Conservation (phyloP, 2,888 invertebrate species). For the Ramazzottius varieornatus region DNA sequence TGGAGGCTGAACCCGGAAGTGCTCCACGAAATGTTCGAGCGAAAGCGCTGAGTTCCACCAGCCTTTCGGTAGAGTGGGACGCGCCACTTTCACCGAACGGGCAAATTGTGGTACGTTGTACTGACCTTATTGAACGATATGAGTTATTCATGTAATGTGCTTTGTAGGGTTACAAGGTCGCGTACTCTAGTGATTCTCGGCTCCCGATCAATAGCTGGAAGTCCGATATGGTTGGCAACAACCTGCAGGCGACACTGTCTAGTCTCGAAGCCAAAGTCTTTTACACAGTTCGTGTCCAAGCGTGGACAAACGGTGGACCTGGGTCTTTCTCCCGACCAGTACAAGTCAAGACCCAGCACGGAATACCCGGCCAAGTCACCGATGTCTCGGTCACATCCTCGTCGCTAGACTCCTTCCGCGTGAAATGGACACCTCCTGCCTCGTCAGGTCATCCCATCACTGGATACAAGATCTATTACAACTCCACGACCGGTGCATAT, state of each 20-base stretch:
- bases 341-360: slow-evolving; percentile 91
- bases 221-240: slow-evolving; percentile 73
- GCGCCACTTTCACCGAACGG: slow-evolving; percentile 92
- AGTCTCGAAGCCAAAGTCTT: slow-evolving; percentile 69
- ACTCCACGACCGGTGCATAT: not conserved
- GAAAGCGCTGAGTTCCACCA: slow-evolving; percentile 68
- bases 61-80: slow-evolving; percentile 93
- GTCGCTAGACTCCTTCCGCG: not conserved
- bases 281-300: slow-evolving; percentile 49
- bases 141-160: not conserved
- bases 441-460: not conserved
- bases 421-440: not conserved
- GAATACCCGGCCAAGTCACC: slow-evolving; percentile 19
- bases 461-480: not conserved
- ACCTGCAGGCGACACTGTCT: slow-evolving; percentile 66
- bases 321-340: slow-evolving; percentile 84
- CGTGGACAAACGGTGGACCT: slow-evolving; percentile 72
- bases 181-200: slow-evolving; percentile 67
- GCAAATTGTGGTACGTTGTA: slow-evolving; percentile 57
- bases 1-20: slow-evolving; percentile 91
- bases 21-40: slow-evolving; percentile 81
- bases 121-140: not conserved
- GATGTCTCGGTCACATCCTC: not conserved
- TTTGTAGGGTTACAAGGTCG: slow-evolving; percentile 47
- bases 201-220: slow-evolving; percentile 68